phyloP scores from a whole-genome alignment of 2,113 vertebrate species.

The Murina feae region DNA sequence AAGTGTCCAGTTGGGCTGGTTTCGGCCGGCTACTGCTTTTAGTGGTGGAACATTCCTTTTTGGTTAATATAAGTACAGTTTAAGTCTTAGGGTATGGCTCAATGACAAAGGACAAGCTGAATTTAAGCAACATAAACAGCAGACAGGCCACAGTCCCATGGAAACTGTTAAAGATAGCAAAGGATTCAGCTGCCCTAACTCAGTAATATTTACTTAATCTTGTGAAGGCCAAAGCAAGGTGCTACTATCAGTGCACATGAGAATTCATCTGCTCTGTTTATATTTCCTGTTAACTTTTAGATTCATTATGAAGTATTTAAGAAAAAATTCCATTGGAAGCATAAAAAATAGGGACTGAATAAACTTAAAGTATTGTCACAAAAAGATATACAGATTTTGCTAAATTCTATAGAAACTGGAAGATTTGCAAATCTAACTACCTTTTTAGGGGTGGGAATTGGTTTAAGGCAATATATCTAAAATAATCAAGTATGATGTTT shows the following conservation, averaged over 20 bases:
- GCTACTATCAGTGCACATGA: background rate
- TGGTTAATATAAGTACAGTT: constrained; percentile 50
- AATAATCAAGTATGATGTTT: background rate
- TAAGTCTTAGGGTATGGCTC: constrained; percentile 37
- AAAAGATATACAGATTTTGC: background rate
- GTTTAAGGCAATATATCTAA: background rate
- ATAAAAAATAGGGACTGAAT: background rate
- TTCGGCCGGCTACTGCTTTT: background rate
- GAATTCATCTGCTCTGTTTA: constrained; percentile 14
- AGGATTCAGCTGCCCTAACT: background rate
- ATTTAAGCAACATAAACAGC: constrained; percentile 21
- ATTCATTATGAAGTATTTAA: constrained; percentile 23
- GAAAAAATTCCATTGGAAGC: background rate
- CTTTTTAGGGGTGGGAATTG: background rate
- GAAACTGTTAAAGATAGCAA: constrained; percentile 34
- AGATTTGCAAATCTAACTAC: background rate
- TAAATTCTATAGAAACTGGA: background rate
- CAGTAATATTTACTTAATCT: constrained; percentile 34
- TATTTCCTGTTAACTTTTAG: constrained; percentile 30
- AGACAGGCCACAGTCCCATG: background rate
- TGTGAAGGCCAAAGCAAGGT: constrained; percentile 17
- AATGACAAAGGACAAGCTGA: constrained; percentile 43
- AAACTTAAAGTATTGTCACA: constrained; percentile 1
- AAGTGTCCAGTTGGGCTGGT: background rate
- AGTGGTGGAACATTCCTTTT: constrained; percentile 5